These are phyloP conservation scores for Sylvicola cinctus DNA, from an alignment of 2,888 invertebrate species.

Conservation along the genomic window DNA sequence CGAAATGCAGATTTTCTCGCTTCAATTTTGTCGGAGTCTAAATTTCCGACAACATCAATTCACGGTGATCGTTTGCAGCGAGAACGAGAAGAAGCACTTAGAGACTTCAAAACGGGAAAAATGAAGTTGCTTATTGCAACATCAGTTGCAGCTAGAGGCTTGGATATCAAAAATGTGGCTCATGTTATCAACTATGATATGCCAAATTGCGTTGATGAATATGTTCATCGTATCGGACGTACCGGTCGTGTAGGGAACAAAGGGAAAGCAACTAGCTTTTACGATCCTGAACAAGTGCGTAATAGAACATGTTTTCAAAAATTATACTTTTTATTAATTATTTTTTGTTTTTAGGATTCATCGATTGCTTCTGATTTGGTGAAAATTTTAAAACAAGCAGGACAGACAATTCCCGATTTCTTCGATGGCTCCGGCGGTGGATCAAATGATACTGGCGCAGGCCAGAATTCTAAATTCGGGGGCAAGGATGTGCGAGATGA, in stretches of 20 bases:
- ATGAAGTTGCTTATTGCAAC: conserved; percentile 81
- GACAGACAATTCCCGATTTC: conserved; percentile 63
- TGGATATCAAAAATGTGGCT: conserved; percentile 70
- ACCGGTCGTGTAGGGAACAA: conserved; percentile 85
- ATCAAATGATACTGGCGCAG: conserved; percentile 20
- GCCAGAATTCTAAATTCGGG: conserved; percentile 38
- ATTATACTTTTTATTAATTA: conserved; percentile 1
- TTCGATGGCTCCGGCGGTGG: conserved; percentile 31
- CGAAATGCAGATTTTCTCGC: conserved; percentile 81
- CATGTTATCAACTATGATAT: conserved; percentile 88
- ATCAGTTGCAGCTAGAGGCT: conserved; percentile 81
- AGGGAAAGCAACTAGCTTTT: conserved; percentile 76
- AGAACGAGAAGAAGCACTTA: conserved; percentile 87
- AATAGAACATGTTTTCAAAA: conserved; percentile 10
- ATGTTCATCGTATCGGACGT: conserved; percentile 86
- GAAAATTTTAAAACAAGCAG: conserved; percentile 55
- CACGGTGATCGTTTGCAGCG: conserved; percentile 93
- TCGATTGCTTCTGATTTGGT: conserved; percentile 41
- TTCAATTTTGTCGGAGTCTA: conserved; percentile 55
- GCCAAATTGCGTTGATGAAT: conserved; percentile 77
- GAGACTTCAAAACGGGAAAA: conserved; percentile 61
- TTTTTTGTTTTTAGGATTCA: conserved; percentile 27
- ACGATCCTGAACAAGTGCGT: conserved; percentile 30
- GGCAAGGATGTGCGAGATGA: conserved; percentile 38
- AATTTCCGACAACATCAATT: conserved; percentile 83